Evolutionary conservation across 2,888 invertebrate genomes (phyloP), one percentile per base, ranked within the genome.

Genomic region (Catocala nupta): DNA sequence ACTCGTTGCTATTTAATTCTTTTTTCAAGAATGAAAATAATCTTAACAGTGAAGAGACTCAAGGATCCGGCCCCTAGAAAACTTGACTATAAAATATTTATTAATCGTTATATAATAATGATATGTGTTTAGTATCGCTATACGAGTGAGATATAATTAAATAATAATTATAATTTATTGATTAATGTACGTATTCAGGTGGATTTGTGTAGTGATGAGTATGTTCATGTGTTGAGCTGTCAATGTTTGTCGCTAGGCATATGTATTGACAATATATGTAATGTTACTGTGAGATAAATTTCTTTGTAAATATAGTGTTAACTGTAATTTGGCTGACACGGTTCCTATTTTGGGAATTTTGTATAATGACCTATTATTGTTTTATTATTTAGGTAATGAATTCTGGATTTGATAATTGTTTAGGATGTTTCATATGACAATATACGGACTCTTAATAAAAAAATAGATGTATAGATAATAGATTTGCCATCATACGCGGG

Each of bases 71-170:
- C 49, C 54, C 45, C 47, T 71, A 69, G 65, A 44, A 69, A 61
- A 68, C 63, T 73, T 68, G 70, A 77, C 57, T 80, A 74, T 73
- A 77, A 70, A 81, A 63, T 80, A 77, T 79, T 81, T 81, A 82
- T 81, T 81, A 60, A 68, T 73, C 70, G 79, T 81, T 82, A 77
- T 72, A 63, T 72, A 68, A 68, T 71, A 66, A 65, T 70, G 64
- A 65, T 64, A 68, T 72, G 57, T 63, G 47, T 73, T 70, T 74
- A 76, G 68, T 71, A 69, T 70, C 69, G 70, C 67, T 73, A 78
- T 71, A 74, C 60, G 77, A 77, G 77, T 76, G 73, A 76, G 71
- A 75, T 66, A 55, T 55, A 55, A 51, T 44, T 55, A 59, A 48
- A 36, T 36, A 59, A 48, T 53, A 53, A 48, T 53, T 54, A 59